These are phyloP conservation scores for Cinclus cinclus DNA, from an alignment of 2,113 vertebrate species.

Conservation along the genomic window DNA sequence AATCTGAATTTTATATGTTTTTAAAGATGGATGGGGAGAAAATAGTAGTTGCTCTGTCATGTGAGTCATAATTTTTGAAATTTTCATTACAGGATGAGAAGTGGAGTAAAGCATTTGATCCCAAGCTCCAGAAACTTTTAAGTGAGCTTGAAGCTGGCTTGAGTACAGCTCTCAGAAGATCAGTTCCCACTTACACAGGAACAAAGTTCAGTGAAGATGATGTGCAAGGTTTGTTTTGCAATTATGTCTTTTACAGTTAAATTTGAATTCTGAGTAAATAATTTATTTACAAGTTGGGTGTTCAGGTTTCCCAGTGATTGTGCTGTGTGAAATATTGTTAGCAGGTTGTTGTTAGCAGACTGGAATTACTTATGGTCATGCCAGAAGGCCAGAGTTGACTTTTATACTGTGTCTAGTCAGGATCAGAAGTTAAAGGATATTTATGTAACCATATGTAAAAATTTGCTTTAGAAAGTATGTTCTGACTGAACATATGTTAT, in stretches of 20 bases:
- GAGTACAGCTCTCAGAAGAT: conserved; percentile 84
- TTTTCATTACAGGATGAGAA: conserved; percentile 84
- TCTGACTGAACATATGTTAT: not conserved
- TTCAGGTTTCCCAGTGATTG: not conserved
- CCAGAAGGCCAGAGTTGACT: not conserved
- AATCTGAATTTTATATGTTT: not conserved
- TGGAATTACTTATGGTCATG: not conserved
- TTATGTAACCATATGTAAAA: not conserved
- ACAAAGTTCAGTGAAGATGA: conserved; percentile 81
- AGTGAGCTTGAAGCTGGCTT: conserved; percentile 91
- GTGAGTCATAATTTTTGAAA: not conserved
- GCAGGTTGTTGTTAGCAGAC: not conserved
- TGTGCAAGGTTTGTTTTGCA: conserved; percentile 75
- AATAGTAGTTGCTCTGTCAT: not conserved
- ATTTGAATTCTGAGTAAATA: not conserved
- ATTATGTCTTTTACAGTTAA: not conserved
- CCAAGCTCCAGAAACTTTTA: conserved; percentile 90
- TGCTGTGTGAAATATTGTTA: not conserved
- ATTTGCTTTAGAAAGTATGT: not conserved
- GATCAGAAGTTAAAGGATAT: not conserved
- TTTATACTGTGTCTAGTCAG: not conserved
- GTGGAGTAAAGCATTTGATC: conserved; percentile 90
- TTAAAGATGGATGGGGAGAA: not conserved
- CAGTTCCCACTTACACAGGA: conserved; percentile 71
- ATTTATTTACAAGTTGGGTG: not conserved